A percentile compares a stretch with the other conserved stretches of the same genome.
Conservation (phyloP, 1,140 invertebrate genomes). For the Reticulitermes speratus region DNA sequence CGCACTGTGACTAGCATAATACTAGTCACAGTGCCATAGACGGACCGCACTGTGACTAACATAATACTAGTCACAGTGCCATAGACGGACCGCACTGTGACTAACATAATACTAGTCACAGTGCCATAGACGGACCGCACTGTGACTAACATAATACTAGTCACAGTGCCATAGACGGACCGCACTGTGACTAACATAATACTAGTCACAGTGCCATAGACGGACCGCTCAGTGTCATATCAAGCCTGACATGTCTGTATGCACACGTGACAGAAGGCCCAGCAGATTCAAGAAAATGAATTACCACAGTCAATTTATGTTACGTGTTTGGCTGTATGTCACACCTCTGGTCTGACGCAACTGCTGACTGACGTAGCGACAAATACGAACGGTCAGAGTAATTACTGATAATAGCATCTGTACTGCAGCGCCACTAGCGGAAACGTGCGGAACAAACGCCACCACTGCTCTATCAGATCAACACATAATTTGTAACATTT, state of each 20-base stretch:
- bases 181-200: no score
- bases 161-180: no score
- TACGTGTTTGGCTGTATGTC: not conserved
- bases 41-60: no score
- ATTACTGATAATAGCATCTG: constrained; percentile 17
- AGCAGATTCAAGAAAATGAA: not conserved
- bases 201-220: no score
- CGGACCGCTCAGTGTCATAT: not conserved
- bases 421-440: not conserved
- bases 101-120: no score
- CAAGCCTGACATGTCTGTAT: not conserved
- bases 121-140: no score
- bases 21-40: no score
- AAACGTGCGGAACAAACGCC: not conserved
- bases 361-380: not conserved
- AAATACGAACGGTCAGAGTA: not conserved
- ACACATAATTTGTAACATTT: not conserved
- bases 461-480: not conserved
- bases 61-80: no score
- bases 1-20: no score
- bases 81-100: no score
- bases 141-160: no score
- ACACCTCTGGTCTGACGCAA: not conserved
- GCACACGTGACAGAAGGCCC: not conserved
- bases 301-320: constrained; percentile 5